Evolutionary conservation across 2,888 invertebrate genomes (phyloP).

Genomic region (Labia minor): DNA sequence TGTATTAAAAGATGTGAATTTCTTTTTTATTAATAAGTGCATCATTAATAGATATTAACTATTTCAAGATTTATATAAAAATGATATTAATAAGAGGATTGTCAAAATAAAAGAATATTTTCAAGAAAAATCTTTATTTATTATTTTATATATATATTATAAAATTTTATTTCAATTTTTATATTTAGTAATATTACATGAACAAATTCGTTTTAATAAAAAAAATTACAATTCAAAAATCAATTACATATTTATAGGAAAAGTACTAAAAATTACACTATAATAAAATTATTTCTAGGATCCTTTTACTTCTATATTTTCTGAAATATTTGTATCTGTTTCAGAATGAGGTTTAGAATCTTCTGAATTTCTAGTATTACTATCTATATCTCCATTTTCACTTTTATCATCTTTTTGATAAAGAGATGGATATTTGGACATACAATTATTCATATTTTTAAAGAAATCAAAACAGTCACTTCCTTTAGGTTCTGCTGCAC

Average conservation of each 20-base stretch:
- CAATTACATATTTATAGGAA: not conserved
- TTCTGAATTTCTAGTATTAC: not conserved
- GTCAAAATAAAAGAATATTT: too few species aligned
- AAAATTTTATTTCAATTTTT: too few species aligned
- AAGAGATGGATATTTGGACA: constrained; percentile 73
- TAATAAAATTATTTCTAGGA: not conserved
- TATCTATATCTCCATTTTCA: not conserved
- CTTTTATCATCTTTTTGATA: constrained; percentile 56
- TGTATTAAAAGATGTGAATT: too few species aligned
- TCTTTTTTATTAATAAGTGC: too few species aligned
- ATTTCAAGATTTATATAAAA: too few species aligned
- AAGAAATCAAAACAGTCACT: constrained; percentile 87
- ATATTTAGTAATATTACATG: too few species aligned
- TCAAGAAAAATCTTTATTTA: too few species aligned
- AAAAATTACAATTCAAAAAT: too few species aligned
- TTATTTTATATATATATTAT: too few species aligned
- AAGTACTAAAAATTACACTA: not conserved
- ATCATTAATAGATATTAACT: too few species aligned
- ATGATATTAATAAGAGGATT: too few species aligned
- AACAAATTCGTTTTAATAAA: too few species aligned
- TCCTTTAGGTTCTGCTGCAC: constrained; percentile 79
- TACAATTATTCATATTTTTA: constrained; percentile 82
- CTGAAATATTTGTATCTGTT: not conserved
- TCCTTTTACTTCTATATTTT: not conserved
- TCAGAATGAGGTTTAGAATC: not conserved